A percentile compares a stretch with the other conserved stretches of the same genome.
phyloP scores from a whole-genome alignment of 2,888 invertebrate genomes.

The Philopedon plagiatum region DNA sequence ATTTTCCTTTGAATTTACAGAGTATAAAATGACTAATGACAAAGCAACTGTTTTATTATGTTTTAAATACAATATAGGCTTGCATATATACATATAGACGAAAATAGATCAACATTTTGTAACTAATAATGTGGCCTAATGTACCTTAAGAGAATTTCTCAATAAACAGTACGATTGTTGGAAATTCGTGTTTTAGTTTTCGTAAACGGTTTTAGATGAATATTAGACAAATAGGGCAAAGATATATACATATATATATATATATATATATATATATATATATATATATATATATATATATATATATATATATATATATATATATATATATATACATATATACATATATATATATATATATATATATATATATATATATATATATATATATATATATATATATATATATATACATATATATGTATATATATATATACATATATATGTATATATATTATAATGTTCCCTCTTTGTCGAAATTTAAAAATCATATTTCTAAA shows the following conservation, averaged over 20 bases:
- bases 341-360: neutral
- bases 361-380: slow-evolving; percentile 3
- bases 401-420: neutral
- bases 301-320: slow-evolving; percentile 3
- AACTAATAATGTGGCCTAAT: slow-evolving; percentile 28
- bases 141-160: slow-evolving; percentile 16
- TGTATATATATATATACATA: too few species aligned
- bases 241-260: neutral
- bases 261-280: slow-evolving; percentile 5
- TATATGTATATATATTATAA: too few species aligned
- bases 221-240: neutral
- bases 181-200: slow-evolving; percentile 2
- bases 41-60: neutral
- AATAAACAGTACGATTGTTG: slow-evolving; percentile 18
- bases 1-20: too few species aligned
- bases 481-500: too few species aligned
- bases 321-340: neutral
- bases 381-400: neutral
- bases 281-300: slow-evolving; percentile 5
- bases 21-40: neutral
- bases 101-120: slow-evolving; percentile 13
- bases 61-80: slow-evolving; percentile 27
- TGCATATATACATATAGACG: slow-evolving; percentile 3
- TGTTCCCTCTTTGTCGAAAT: too few species aligned
- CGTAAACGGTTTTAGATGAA: neutral